Evolutionary conservation across 2,888 invertebrate genomes (phyloP).

Genomic region (Drosophila borealis): DNA sequence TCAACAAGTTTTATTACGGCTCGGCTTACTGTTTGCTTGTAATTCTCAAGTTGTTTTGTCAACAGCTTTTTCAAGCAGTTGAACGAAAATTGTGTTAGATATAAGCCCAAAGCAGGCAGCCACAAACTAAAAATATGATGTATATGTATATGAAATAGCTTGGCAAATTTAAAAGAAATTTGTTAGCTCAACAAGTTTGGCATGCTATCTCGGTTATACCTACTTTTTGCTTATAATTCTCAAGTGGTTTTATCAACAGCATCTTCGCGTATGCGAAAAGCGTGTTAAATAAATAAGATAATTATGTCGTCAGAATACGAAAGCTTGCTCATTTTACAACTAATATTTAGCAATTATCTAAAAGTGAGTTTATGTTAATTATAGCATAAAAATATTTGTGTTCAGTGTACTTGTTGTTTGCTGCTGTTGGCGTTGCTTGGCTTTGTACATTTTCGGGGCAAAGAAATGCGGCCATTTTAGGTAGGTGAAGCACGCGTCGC

Average conservation of each 20-base stretch:
- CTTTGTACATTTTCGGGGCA: conserved; percentile 29
- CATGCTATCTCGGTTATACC: background rate
- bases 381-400: background rate
- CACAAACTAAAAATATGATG: too few relatives aligned
- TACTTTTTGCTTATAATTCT: background rate
- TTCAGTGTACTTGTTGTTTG: conserved; percentile 30
- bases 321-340: too few relatives aligned
- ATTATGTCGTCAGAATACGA: too few relatives aligned
- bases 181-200: too few relatives aligned
- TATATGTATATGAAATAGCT: too few relatives aligned
- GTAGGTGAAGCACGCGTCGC: conserved; percentile 24
- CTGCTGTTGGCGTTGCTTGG: conserved; percentile 19
- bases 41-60: background rate
- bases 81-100: too few relatives aligned
- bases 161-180: too few relatives aligned
- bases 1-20: too few relatives aligned
- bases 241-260: background rate
- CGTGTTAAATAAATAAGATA: background rate
- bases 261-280: background rate
- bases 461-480: conserved; percentile 48
- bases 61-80: too few relatives aligned
- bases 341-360: too few relatives aligned
- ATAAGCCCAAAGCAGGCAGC: too few relatives aligned
- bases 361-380: too few relatives aligned
- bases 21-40: background rate